These are phyloP conservation scores for Didymodactylos carnosus DNA, from an alignment of 2,888 invertebrate species.

Conservation along the genomic window DNA sequence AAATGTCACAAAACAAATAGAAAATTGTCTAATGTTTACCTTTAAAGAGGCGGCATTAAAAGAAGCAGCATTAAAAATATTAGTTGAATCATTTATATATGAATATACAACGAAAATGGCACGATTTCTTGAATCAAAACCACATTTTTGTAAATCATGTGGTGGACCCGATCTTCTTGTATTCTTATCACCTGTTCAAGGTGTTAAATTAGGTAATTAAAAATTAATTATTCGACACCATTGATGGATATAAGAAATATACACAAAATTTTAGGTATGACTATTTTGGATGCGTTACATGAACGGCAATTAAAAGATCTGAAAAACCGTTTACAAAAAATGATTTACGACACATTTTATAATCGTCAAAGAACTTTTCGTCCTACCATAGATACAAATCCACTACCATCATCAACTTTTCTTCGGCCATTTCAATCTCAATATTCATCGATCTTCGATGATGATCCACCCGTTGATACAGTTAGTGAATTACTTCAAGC, in stretches of 20 bases:
- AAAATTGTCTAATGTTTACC: neutral
- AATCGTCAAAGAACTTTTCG: neutral
- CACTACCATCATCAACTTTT: no score
- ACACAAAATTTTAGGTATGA: no score
- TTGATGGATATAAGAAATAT: no score
- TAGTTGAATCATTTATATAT: neutral
- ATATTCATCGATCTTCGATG: no score
- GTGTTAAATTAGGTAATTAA: neutral
- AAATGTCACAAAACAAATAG: neutral
- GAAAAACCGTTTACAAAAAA: neutral
- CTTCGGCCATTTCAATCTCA: no score
- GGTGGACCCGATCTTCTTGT: neutral
- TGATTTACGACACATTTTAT: neutral
- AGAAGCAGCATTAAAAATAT: neutral
- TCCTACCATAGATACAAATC: no score
- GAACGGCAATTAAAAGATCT: neutral
- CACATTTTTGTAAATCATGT: neutral
- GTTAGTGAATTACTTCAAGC: no score
- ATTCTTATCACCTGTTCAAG: neutral
- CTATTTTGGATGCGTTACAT: neutral
- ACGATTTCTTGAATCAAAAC: neutral
- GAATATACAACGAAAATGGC: neutral
- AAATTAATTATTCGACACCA: no score
- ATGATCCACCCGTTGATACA: no score
- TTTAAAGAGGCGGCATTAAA: neutral